Evolutionary conservation across 37 sponge, comb jelly and placozoan species (phyloP).

Genomic region (Eunapius fragilis): DNA sequence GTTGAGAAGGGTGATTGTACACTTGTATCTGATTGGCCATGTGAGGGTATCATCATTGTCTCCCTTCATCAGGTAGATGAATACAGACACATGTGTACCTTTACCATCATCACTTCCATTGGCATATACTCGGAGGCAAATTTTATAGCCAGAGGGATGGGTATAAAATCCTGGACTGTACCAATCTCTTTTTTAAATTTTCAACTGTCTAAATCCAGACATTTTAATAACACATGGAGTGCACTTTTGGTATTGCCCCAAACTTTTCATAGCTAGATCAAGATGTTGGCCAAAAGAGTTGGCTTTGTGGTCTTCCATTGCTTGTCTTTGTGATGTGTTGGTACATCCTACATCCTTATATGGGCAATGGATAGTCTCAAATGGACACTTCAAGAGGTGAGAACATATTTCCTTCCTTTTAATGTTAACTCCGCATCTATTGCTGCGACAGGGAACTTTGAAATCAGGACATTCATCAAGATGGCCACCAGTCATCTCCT

Average conservation of each 20-base stretch:
- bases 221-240: too few species aligned
- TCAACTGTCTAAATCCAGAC: too few species aligned
- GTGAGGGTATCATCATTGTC: slow-evolving; percentile 37
- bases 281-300: neutral
- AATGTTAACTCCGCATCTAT: too few species aligned
- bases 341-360: slow-evolving; percentile 27
- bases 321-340: neutral
- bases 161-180: slow-evolving; percentile 46
- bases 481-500: slow-evolving; percentile 24
- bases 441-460: slow-evolving; percentile 19
- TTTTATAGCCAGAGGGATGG: slow-evolving; percentile 30
- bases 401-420: neutral
- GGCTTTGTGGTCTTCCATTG: slow-evolving; percentile 17
- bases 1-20: slow-evolving; percentile 40
- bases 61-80: slow-evolving; percentile 42
- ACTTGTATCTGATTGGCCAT: slow-evolving; percentile 26
- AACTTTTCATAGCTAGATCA: neutral
- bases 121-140: slow-evolving; percentile 44
- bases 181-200: neutral
- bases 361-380: slow-evolving; percentile 16
- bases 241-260: neutral
- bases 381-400: neutral
- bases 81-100: slow-evolving; percentile 44
- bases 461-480: slow-evolving; percentile 17
- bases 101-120: slow-evolving; percentile 41